Conservation (phyloP, 2,888 invertebrate species). For the Ectemnius continuus region DNA sequence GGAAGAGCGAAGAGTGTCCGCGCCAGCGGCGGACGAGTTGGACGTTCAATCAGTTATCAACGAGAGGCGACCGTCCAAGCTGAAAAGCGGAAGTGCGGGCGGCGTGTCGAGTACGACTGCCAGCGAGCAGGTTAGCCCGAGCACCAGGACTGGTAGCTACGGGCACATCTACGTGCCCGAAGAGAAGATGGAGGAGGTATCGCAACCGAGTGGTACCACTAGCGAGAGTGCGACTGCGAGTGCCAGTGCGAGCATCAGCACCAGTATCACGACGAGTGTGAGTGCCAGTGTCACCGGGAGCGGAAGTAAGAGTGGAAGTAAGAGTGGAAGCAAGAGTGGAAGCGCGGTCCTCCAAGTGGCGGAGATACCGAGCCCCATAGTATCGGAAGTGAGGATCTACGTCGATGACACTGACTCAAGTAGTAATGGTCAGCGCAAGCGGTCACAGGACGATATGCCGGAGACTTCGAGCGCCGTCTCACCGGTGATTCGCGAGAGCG, state of each 20-base stretch:
- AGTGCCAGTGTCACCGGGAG: constrained; percentile 43
- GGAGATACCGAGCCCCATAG: constrained; percentile 44
- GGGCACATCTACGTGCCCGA: constrained; percentile 62
- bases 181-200: constrained; percentile 35
- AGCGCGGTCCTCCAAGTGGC: constrained; percentile 38
- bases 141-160: constrained; percentile 44
- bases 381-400: constrained; percentile 66
- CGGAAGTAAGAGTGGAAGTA: constrained; percentile 15
- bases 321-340: constrained; percentile 19
- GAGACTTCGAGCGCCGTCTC: constrained; percentile 39
- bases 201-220: constrained; percentile 34
- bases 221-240: constrained; percentile 36
- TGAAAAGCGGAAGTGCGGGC: constrained; percentile 56
- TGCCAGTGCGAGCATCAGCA: constrained; percentile 37
- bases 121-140: constrained; percentile 36
- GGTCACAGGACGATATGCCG: constrained; percentile 34
- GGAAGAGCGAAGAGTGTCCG: constrained; percentile 46
- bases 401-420: constrained; percentile 70
- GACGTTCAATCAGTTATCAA: constrained; percentile 76
- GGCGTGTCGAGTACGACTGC: constrained; percentile 18
- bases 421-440: constrained; percentile 48
- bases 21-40: constrained; percentile 58
- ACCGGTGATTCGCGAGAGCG: constrained; percentile 19
- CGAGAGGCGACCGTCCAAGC: constrained; percentile 73
- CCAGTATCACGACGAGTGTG: constrained; percentile 28